Percentiles rank a stretch among this genome's conserved stretches.
phyloP scores from a whole-genome alignment of 1,140 invertebrate species.

The Ceratosolen fusciceps region DNA sequence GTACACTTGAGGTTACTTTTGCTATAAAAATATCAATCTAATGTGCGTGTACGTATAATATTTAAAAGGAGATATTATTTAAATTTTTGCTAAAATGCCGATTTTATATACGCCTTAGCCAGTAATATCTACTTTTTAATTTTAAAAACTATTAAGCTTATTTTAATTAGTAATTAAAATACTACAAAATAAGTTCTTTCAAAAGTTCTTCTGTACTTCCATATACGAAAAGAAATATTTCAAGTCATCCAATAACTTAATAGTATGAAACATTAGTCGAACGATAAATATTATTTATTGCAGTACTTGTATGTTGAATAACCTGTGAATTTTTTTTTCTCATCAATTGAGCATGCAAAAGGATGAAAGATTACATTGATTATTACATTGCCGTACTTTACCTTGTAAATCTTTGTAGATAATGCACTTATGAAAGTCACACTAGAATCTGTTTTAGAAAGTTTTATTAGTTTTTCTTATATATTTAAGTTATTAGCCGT shows the following conservation, averaged over 20 bases:
- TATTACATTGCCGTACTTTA: conserved; percentile 29
- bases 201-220: neutral
- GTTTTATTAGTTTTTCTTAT: conserved; percentile 32
- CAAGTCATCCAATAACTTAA: conserved; percentile 15
- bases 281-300: conserved; percentile 9
- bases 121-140: neutral
- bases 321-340: conserved; percentile 7
- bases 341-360: neutral
- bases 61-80: neutral
- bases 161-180: conserved; percentile 16
- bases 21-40: neutral
- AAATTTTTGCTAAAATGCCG: neutral
- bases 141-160: neutral
- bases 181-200: neutral
- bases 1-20: neutral
- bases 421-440: conserved; percentile 43
- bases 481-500: conserved; percentile 25
- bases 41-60: neutral
- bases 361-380: conserved; percentile 29
- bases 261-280: neutral
- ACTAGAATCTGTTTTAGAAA: conserved; percentile 40
- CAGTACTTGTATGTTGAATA: neutral
- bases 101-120: neutral
- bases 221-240: conserved; percentile 7
- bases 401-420: conserved; percentile 33